Percentiles rank a stretch among this genome's conserved stretches.
phyloP scores from a whole-genome alignment of 2,888 invertebrate genomes.

The Dusona sp. region DNA sequence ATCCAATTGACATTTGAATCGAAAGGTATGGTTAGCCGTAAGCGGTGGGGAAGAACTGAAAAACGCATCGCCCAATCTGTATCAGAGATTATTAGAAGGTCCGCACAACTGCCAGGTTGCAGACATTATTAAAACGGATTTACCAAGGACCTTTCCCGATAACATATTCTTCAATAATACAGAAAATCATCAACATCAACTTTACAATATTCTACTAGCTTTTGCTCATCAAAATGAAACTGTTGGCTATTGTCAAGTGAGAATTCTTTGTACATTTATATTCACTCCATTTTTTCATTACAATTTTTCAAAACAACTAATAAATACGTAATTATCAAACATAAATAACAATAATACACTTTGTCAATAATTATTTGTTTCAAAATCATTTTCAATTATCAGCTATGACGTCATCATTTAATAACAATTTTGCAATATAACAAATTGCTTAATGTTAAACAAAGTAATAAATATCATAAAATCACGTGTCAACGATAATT shows the following conservation, averaged over 20 bases:
- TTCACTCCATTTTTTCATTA: not conserved
- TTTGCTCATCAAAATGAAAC: constrained; percentile 95
- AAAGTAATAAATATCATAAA: not conserved
- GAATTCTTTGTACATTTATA: constrained; percentile 36
- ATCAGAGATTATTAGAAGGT: constrained; percentile 89
- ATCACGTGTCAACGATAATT: constrained; percentile 1
- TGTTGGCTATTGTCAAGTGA: constrained; percentile 95
- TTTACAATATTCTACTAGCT: constrained; percentile 94
- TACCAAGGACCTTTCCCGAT: constrained; percentile 97
- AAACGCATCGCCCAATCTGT: constrained; percentile 88
- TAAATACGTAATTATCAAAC: not conserved
- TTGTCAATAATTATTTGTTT: not conserved
- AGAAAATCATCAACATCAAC: constrained; percentile 90
- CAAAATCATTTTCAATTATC: constrained; percentile 48
- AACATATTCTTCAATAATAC: constrained; percentile 95
- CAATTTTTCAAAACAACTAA: not conserved
- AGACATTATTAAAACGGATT: constrained; percentile 94
- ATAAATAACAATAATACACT: not conserved
- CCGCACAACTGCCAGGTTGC: constrained; percentile 90
- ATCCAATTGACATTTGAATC: not conserved
- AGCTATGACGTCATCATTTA: constrained; percentile 82
- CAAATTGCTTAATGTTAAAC: no score
- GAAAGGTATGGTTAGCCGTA: constrained; percentile 92
- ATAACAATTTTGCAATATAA: no score
- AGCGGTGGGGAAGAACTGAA: constrained; percentile 92